These are phyloP conservation scores for Australoheros facetus DNA, from an alignment of 2,797 vertebrate genomes.

Conservation along the genomic window DNA sequence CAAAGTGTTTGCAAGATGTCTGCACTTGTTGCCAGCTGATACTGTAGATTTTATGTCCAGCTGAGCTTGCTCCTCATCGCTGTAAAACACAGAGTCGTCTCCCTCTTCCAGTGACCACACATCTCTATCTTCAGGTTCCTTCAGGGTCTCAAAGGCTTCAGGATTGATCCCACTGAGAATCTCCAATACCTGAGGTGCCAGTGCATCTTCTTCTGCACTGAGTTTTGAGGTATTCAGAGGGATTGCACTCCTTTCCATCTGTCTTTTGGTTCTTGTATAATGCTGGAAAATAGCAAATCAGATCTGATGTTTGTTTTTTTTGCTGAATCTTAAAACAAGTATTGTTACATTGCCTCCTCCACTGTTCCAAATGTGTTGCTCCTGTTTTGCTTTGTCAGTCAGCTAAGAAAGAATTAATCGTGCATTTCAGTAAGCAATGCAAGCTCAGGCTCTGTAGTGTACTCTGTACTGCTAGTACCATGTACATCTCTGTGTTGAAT, in stretches of 20 bases:
- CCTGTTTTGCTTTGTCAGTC: conserved; percentile 57
- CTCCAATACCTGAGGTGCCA: conserved; percentile 62
- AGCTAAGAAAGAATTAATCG: conserved; percentile 68
- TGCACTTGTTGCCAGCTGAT: not conserved
- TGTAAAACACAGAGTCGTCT: conserved; percentile 80
- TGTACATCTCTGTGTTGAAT: conserved; percentile 78
- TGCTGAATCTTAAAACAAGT: conserved; percentile 5
- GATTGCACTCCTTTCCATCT: conserved; percentile 45
- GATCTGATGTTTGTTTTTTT: not conserved
- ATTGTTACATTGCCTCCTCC: conserved; percentile 29
- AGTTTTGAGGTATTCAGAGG: conserved; percentile 57
- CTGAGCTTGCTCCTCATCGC: conserved; percentile 65
- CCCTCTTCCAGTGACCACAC: conserved; percentile 65
- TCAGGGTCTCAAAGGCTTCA: conserved; percentile 24
- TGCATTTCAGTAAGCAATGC: conserved; percentile 71
- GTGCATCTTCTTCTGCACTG: conserved; percentile 56
- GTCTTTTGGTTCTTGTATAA: not conserved
- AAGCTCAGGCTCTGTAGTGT: conserved; percentile 66
- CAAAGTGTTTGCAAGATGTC: conserved; percentile 31
- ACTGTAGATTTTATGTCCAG: conserved; percentile 1
- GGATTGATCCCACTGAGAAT: conserved; percentile 51
- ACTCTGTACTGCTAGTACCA: conserved; percentile 76
- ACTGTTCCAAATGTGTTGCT: conserved; percentile 23
- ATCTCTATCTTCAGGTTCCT: conserved; percentile 43
- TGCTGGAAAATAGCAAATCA: not conserved